These are phyloP conservation scores for Plusia festucae DNA, from an alignment of 2,888 invertebrate genomes.

Conservation along the genomic window DNA sequence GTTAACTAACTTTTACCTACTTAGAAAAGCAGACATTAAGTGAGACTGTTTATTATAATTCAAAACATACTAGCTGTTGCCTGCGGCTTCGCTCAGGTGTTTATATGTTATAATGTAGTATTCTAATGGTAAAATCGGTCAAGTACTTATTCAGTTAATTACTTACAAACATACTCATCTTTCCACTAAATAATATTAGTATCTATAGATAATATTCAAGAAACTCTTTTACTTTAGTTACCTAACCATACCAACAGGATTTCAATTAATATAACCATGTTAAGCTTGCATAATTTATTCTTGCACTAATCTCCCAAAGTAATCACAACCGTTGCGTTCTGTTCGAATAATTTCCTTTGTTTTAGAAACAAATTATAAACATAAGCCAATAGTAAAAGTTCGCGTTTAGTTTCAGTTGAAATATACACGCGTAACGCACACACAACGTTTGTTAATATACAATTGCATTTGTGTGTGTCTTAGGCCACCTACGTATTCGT, in stretches of 20 bases:
- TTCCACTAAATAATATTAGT: too few relatives aligned
- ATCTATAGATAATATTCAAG: too few relatives aligned
- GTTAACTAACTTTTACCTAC: background rate
- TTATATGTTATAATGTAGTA: too few relatives aligned
- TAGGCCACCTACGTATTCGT: constrained; percentile 56
- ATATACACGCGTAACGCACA: constrained; percentile 65
- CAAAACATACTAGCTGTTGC: background rate
- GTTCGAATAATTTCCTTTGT: constrained; percentile 57
- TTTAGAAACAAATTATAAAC: constrained; percentile 58
- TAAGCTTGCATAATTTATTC: constrained; percentile 11
- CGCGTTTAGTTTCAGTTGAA: constrained; percentile 68
- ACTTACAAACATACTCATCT: too few relatives aligned
- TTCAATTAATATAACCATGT: constrained; percentile 13
- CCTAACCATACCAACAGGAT: background rate
- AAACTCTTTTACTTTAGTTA: background rate
- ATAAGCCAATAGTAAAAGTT: constrained; percentile 50
- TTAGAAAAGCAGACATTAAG: background rate
- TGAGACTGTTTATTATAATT: background rate
- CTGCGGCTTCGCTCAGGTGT: too few relatives aligned
- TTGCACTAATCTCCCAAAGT: constrained; percentile 20
- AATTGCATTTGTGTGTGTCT: constrained; percentile 39
- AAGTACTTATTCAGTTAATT: too few relatives aligned
- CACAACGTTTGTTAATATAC: constrained; percentile 28
- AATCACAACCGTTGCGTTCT: constrained; percentile 44
- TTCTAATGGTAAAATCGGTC: too few relatives aligned